A percentile compares a stretch with the other conserved stretches of the same genome.
phyloP scores from a whole-genome alignment of 2,888 invertebrate genomes.

The Micoletzkya japonica region DNA sequence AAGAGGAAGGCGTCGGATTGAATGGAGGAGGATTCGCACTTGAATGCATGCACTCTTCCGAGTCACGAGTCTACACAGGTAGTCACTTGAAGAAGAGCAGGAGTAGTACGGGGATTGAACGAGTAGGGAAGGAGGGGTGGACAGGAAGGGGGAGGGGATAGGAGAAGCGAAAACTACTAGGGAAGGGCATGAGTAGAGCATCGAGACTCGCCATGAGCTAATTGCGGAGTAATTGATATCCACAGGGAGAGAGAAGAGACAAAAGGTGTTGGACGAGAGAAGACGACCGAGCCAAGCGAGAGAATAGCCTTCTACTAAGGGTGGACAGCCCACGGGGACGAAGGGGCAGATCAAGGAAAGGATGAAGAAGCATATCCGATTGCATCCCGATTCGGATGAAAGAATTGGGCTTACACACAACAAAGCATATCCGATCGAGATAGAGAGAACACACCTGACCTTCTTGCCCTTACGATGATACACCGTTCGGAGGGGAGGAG shows the following conservation, averaged over 20 bases:
- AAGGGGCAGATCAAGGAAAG: too few relatives aligned
- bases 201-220: slow-evolving; percentile 7
- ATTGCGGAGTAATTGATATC: not conserved
- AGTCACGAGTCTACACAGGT: not conserved
- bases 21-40: not conserved
- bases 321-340: not conserved
- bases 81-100: not conserved
- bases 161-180: not conserved
- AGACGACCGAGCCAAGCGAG: too few relatives aligned
- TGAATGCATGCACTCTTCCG: too few relatives aligned
- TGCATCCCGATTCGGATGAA: too few relatives aligned
- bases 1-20: not conserved
- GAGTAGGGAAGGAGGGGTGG: not conserved
- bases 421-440: too few relatives aligned
- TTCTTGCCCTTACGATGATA: too few relatives aligned
- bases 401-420: too few relatives aligned
- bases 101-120: not conserved
- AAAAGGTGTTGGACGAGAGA: slow-evolving; percentile 4
- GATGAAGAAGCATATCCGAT: too few relatives aligned
- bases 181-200: slow-evolving; percentile 2
- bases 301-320: too few relatives aligned
- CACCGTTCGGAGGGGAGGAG: too few relatives aligned
- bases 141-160: slow-evolving; percentile 9
- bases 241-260: not conserved
- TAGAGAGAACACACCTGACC: too few relatives aligned